Evolutionary conservation across 2,797 vertebrate species (phyloP).

Genomic region (Trematomus bernacchii): DNA sequence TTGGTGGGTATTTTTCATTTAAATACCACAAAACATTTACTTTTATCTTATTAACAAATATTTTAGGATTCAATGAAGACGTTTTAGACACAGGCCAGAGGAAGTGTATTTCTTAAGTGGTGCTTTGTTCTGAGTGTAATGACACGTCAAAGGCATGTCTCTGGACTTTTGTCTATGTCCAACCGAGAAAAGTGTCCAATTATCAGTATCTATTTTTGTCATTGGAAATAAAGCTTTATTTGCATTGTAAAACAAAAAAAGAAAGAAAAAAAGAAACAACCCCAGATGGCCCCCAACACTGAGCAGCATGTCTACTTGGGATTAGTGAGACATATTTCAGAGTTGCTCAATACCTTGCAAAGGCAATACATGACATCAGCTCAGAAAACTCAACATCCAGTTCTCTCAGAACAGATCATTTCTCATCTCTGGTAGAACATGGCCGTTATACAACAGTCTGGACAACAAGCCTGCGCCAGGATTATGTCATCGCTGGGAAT

Average conservation of each 20-base stretch:
- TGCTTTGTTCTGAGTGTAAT: not conserved
- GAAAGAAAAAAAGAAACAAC: not conserved
- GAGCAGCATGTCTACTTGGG: not conserved
- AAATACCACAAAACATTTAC: not conserved
- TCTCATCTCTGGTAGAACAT: conserved; percentile 52
- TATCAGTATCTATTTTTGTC: conserved; percentile 16
- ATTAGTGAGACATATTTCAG: conserved; percentile 16
- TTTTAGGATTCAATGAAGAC: not conserved
- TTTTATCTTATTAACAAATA: not conserved
- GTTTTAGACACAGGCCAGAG: not conserved
- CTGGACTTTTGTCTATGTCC: conserved; percentile 4
- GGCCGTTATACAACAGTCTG: conserved; percentile 58
- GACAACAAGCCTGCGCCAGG: conserved; percentile 30
- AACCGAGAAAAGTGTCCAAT: conserved; percentile 4
- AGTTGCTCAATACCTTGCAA: conserved; percentile 27
- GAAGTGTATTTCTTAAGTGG: not conserved
- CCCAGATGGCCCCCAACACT: not conserved
- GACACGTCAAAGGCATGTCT: conserved; percentile 12
- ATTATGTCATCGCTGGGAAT: conserved; percentile 50
- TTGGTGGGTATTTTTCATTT: not conserved
- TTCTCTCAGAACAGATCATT: conserved; percentile 39
- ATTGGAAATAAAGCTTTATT: conserved; percentile 4
- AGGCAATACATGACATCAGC: conserved; percentile 45
- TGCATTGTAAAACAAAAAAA: not conserved
- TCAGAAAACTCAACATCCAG: conserved; percentile 1